These are phyloP conservation scores for Smithornis capensis DNA, from an alignment of 2,113 vertebrate genomes.

Conservation along the genomic window DNA sequence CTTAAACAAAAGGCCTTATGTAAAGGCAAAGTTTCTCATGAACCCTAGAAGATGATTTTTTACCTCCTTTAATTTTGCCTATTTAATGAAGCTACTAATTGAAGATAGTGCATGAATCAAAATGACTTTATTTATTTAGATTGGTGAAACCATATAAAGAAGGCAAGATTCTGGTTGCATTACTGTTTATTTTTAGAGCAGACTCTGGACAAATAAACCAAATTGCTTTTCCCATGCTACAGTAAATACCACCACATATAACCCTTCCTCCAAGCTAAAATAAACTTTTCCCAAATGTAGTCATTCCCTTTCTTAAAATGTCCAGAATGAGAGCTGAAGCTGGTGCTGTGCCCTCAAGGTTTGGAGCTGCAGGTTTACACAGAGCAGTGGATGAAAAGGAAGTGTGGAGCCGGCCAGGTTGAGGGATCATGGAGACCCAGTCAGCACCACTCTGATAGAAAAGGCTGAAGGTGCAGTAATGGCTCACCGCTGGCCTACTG, in stretches of 20 bases:
- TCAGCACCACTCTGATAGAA: not conserved
- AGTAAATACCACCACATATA: not conserved
- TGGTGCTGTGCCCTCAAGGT: not conserved
- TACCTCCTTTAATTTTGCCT: not conserved
- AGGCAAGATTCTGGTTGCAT: not conserved
- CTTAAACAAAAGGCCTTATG: not conserved
- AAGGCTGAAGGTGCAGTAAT: not conserved
- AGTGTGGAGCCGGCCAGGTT: not conserved
- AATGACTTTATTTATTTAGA: not conserved
- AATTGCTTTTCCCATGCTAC: not conserved
- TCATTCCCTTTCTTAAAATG: not conserved
- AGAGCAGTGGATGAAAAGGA: not conserved
- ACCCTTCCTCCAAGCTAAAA: not conserved
- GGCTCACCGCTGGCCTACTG: not conserved
- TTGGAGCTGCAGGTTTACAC: not conserved
- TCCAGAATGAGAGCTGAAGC: not conserved
- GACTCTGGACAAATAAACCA: not conserved
- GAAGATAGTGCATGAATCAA: not conserved
- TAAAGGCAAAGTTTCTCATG: not conserved
- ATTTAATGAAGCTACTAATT: not conserved
- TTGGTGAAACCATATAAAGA: not conserved
- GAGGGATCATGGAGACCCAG: rapidly evolving
- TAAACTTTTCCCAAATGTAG: not conserved
- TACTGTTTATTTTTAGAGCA: slow-evolving; percentile 7
- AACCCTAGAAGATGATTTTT: not conserved